A percentile compares a stretch with the other conserved stretches of the same genome.
Conservation (phyloP, 2,888 invertebrate genomes). For the Sthenelais limicola region DNA sequence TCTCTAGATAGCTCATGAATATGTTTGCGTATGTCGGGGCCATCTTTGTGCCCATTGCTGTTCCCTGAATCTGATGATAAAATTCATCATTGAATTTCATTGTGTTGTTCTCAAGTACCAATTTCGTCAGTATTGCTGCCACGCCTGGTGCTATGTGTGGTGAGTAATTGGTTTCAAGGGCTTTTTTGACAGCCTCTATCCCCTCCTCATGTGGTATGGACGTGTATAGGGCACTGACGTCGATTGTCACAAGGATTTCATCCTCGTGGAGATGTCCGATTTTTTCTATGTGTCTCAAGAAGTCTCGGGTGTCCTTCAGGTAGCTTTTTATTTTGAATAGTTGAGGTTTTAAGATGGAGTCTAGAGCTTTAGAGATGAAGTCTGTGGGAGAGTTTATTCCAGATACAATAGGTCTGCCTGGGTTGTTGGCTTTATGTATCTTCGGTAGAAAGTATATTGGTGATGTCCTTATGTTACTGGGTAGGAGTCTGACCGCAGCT, state of each 20-base stretch:
- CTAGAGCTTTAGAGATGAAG: too few relatives aligned
- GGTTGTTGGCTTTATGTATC: constrained; percentile 12
- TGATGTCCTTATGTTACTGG: not conserved
- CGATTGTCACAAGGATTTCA: not conserved
- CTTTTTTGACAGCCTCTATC: not conserved
- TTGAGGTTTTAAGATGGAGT: not conserved
- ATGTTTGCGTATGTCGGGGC: constrained; percentile 48
- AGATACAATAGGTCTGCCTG: constrained; percentile 21
- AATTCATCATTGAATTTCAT: constrained; percentile 45
- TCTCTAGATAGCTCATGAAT: constrained; percentile 47
- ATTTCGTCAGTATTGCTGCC: not conserved
- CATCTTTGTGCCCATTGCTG: constrained; percentile 50
- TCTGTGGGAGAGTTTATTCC: too few relatives aligned
- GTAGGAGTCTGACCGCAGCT: not conserved
- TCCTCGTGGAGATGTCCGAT: not conserved
- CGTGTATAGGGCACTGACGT: not conserved
- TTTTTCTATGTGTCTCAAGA: not conserved
- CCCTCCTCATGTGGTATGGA: not conserved
- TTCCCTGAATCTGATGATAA: constrained; percentile 43
- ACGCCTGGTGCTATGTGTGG: not conserved
- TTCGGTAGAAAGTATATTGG: not conserved
- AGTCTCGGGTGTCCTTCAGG: not conserved
- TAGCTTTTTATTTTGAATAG: not conserved
- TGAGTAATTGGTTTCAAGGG: not conserved
- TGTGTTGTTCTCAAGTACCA: constrained; percentile 40